Evolutionary conservation across 2,113 vertebrate species (phyloP).

Genomic region (Lagopus leucura): DNA sequence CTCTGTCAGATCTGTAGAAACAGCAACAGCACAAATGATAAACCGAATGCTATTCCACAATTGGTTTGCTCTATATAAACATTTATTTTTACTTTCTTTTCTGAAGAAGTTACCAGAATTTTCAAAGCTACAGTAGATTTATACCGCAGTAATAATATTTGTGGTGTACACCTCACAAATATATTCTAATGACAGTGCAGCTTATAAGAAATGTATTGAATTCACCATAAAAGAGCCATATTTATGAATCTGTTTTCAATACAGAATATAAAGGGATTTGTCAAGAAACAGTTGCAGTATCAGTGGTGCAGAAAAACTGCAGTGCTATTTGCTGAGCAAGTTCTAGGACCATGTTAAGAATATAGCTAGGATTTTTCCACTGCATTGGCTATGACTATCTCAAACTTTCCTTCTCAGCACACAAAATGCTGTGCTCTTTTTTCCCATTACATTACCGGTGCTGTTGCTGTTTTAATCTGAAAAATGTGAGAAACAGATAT

Average conservation of each 20-base stretch:
- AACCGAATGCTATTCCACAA: background rate
- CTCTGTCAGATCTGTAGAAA: background rate
- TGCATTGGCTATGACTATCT: background rate
- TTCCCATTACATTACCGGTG: background rate
- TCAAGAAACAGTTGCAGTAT: slow-evolving; percentile 59
- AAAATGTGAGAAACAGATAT: background rate
- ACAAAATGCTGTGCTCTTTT: background rate
- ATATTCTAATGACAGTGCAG: slow-evolving; percentile 49
- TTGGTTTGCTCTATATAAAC: background rate
- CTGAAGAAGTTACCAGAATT: slow-evolving; percentile 38
- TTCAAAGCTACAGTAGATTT: background rate
- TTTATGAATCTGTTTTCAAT: slow-evolving; percentile 65
- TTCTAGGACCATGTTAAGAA: background rate
- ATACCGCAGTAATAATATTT: background rate
- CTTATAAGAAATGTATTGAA: slow-evolving; percentile 50
- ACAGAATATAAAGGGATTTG: slow-evolving; percentile 67
- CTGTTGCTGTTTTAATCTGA: background rate
- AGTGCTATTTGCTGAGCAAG: background rate
- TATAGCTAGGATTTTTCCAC: background rate
- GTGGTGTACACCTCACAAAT: background rate
- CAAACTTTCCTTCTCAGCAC: background rate
- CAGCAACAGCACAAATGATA: background rate
- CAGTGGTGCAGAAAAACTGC: slow-evolving; percentile 60
- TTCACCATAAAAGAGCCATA: slow-evolving; percentile 35
- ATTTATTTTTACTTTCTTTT: background rate